These are phyloP conservation scores for Neuroscelio doddi DNA, from an alignment of 2,888 invertebrate genomes.

Conservation along the genomic window DNA sequence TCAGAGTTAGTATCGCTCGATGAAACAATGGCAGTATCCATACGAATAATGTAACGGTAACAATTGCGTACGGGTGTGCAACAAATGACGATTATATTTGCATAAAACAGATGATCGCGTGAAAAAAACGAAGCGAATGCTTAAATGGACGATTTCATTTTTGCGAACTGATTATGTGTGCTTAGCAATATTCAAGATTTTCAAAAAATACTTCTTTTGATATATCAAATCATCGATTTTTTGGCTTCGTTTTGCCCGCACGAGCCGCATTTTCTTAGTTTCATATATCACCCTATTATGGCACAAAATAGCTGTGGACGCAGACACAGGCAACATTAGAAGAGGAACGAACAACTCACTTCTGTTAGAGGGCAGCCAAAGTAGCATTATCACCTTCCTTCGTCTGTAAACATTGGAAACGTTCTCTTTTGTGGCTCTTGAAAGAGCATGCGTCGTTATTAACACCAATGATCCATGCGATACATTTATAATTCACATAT, in stretches of 20 bases:
- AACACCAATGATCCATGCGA: conserved; percentile 68
- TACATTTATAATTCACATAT: conserved; percentile 44
- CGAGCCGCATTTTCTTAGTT: conserved; percentile 2
- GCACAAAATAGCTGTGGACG: conserved; percentile 54
- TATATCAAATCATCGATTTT: too few species aligned
- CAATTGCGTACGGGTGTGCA: too few species aligned
- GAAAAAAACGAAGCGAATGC: too few species aligned
- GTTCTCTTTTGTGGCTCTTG: conserved; percentile 63
- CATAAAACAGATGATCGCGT: too few species aligned
- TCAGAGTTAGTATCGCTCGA: conserved; percentile 40
- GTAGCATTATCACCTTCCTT: conserved; percentile 70
- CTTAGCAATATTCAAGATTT: too few species aligned
- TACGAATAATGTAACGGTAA: conserved; percentile 60
- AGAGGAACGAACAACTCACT: conserved; percentile 64
- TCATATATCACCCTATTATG: conserved; percentile 48
- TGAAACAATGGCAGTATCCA: conserved; percentile 64
- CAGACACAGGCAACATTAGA: conserved; percentile 60
- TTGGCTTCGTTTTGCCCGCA: conserved; percentile 8
- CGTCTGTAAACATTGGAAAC: conserved; percentile 70
- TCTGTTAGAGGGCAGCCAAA: conserved; percentile 71
- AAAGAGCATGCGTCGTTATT: conserved; percentile 62
- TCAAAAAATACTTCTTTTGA: too few species aligned
- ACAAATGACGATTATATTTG: too few species aligned
- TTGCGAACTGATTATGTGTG: too few species aligned
- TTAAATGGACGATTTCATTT: too few species aligned